phyloP scores from a whole-genome alignment of 1,140 invertebrate species.

The Ephestia elutella region DNA sequence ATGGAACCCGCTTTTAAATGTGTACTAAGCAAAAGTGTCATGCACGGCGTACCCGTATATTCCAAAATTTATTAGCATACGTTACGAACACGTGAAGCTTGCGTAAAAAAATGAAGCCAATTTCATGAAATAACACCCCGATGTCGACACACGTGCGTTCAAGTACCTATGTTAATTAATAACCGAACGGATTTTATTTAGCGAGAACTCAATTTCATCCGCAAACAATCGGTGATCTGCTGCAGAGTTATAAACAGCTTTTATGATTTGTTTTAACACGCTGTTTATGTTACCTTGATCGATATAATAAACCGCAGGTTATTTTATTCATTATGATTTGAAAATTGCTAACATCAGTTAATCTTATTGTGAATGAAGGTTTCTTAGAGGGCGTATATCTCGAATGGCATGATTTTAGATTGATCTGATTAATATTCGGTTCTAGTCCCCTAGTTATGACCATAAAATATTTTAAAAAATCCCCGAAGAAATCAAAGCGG shows the following conservation, averaged over 20 bases:
- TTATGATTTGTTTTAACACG: neutral
- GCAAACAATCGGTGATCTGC: slow-evolving; percentile 15
- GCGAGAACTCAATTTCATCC: slow-evolving; percentile 20
- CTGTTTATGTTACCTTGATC: neutral
- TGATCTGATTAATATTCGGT: too few relatives aligned
- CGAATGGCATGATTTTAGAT: too few relatives aligned
- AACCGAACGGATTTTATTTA: slow-evolving; percentile 17
- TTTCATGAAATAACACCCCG: slow-evolving; percentile 13
- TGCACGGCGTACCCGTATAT: neutral
- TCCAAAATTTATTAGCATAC: neutral
- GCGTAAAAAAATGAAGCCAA: slow-evolving; percentile 13
- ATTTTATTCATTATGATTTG: too few relatives aligned
- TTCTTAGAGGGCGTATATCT: too few relatives aligned
- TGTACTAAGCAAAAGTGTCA: too few relatives aligned
- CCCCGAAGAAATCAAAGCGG: too few relatives aligned
- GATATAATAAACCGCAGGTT: neutral
- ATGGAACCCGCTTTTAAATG: too few relatives aligned
- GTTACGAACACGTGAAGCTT: neutral
- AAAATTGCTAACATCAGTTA: too few relatives aligned
- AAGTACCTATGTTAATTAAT: slow-evolving; percentile 20
- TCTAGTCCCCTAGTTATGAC: too few relatives aligned
- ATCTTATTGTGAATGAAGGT: too few relatives aligned
- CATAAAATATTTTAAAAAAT: too few relatives aligned
- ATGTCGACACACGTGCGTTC: slow-evolving; percentile 13
- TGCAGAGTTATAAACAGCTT: neutral